Base-by-base conservation (phyloP, 2,888 invertebrate genomes). In the Lithophane ornitopus region DNA sequence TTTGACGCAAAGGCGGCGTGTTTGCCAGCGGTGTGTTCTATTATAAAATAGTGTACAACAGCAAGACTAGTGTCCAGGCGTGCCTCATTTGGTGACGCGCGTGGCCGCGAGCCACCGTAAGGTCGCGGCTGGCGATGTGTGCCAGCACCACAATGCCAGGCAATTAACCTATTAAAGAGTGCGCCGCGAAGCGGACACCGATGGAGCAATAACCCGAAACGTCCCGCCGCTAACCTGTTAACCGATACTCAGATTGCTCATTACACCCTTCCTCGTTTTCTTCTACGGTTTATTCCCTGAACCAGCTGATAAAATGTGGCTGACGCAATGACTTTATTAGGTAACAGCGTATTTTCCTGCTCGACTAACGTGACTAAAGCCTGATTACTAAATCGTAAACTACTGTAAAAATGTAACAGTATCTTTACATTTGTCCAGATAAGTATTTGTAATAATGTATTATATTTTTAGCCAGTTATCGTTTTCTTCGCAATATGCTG, bases 101-200 rank as follows among this genome's bases (percentile, higher is more conserved):
- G 94, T 94, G 95, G 95, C 94, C 95, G 94, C 95, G 92, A 94
- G 94, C 89, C 92, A 92, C 92, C 93, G 91, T 96, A 95, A 96
- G 96, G 96, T 96, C 96, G 95, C 92, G 92, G 93, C 92, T 94
- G 94, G 89, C 93, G 92, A 94, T 94, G 93, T 95, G 94, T 95
- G 95, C 95, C 95, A 95, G 94, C 94, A 94, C 93, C 91, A 96
- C 96, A 95, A 96, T 96, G 95, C 94, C 94, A 94, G 94, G 92
- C 94, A 95, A 96, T 96, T 96, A 96, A 94, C 95, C 95, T 95
- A 95, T 95, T 95, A 95, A 94, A 95, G 93, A 94, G 93, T 94
- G 90, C 91, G 92, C 90, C 87, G 92, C 90, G 90, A 93, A 93
- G 92, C 93, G 91, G 90, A 93, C 90, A 92, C 92, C 89, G 90